Percentiles rank a stretch among this genome's conserved stretches.
phyloP scores from a whole-genome alignment of 2,888 invertebrate genomes.

The Heliconius hortense region DNA sequence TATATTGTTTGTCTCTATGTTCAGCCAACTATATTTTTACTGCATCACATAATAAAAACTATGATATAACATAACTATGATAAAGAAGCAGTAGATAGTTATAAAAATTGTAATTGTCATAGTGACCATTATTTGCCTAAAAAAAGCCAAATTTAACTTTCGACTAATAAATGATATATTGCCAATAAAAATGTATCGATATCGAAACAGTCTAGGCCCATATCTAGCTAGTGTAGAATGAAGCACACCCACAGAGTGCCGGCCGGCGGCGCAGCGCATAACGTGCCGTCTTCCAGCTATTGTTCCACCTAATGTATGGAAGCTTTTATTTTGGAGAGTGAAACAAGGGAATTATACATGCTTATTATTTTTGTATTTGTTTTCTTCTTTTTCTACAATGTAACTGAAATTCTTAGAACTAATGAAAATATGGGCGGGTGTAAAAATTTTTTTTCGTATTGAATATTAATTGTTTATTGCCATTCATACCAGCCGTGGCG shows the following conservation, averaged over 20 bases:
- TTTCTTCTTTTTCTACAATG: not conserved
- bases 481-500: too few relatives aligned
- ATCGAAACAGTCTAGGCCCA: slow-evolving; percentile 18
- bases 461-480: too few relatives aligned
- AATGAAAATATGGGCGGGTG: too few relatives aligned
- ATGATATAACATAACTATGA: too few relatives aligned
- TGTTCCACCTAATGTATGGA: slow-evolving; percentile 28
- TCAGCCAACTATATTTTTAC: too few relatives aligned
- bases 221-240: slow-evolving; percentile 16
- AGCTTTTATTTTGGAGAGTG: slow-evolving; percentile 19
- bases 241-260: slow-evolving; percentile 42
- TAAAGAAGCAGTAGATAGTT: too few relatives aligned
- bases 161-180: not conserved
- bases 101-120: too few relatives aligned
- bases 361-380: not conserved
- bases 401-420: not conserved
- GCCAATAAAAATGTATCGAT: slow-evolving; percentile 12
- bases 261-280: slow-evolving; percentile 42
- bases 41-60: too few relatives aligned
- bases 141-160: too few relatives aligned
- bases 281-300: slow-evolving; percentile 31
- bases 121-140: too few relatives aligned
- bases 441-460: too few relatives aligned
- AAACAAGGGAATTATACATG: slow-evolving; percentile 1
- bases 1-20: too few relatives aligned